Conservation (phyloP, 2,113 vertebrate species). For the Sturnira hondurensis region DNA sequence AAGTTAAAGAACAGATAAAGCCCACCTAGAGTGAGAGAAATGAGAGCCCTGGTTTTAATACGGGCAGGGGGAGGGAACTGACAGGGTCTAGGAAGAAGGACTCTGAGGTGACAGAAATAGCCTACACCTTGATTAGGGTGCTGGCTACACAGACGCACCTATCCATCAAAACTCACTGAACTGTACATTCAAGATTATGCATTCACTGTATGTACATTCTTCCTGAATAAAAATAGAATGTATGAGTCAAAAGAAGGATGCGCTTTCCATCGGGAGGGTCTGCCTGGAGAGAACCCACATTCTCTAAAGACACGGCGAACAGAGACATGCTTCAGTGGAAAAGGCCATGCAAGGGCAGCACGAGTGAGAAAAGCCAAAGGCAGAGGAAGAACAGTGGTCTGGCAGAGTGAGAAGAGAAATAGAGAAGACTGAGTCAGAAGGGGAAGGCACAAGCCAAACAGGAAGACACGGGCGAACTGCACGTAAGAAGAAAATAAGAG, state of each 20-base stretch:
- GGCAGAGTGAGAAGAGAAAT: slow-evolving; percentile 23
- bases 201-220: not conserved
- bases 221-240: not conserved
- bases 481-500: slow-evolving; percentile 36
- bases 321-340: not conserved
- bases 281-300: not conserved
- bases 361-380: not conserved
- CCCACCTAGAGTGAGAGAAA: not conserved
- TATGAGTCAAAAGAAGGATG: not conserved
- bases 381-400: not conserved
- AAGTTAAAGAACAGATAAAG: not conserved
- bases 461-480: slow-evolving; percentile 30
- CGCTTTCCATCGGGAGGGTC: not conserved
- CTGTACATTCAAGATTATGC: not conserved
- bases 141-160: too few species aligned
- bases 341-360: not conserved
- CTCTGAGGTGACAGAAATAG: not conserved
- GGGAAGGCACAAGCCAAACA: slow-evolving; percentile 48
- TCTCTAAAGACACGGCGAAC: not conserved
- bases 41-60: not conserved
- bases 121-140: not conserved
- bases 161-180: not conserved
- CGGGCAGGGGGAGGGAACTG: not conserved
- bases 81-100: not conserved
- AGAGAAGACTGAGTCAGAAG: slow-evolving; percentile 60